Percentiles rank a stretch among this genome's conserved stretches.
Evolutionary conservation across 2,797 vertebrate species (phyloP).

Genomic region (Molossus molossus): DNA sequence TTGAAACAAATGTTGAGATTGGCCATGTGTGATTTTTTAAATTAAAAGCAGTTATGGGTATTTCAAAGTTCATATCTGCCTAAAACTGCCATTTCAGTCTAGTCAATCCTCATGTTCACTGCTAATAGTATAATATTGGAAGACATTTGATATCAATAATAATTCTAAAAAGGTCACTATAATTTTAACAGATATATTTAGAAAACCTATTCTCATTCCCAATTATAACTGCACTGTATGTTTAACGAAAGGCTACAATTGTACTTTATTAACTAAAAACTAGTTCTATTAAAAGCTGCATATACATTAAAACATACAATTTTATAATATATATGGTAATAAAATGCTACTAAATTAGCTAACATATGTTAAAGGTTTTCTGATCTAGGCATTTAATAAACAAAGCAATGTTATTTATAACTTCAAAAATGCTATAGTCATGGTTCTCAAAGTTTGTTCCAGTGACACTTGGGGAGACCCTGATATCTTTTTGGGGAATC

Average conservation of each 20-base stretch:
- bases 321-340: background rate
- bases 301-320: slow-evolving; percentile 45
- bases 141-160: slow-evolving; percentile 76
- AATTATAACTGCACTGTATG: slow-evolving; percentile 38
- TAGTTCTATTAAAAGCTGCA: background rate
- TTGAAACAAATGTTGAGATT: slow-evolving; percentile 59
- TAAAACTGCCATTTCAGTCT: slow-evolving; percentile 77
- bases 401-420: slow-evolving; percentile 22
- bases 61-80: slow-evolving; percentile 79
- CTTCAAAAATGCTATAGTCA: background rate
- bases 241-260: slow-evolving; percentile 18
- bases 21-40: slow-evolving; percentile 78
- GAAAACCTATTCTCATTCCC: slow-evolving; percentile 69
- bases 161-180: slow-evolving; percentile 82
- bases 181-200: slow-evolving; percentile 78
- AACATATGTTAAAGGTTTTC: background rate
- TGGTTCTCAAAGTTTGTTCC: background rate
- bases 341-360: background rate
- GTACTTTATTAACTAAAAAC: slow-evolving; percentile 57
- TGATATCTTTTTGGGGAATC: slow-evolving; percentile 32
- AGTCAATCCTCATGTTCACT: slow-evolving; percentile 71
- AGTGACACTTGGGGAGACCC: background rate
- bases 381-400: slow-evolving; percentile 27
- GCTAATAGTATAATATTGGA: slow-evolving; percentile 73
- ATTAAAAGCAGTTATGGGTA: slow-evolving; percentile 79